A percentile compares a stretch with the other conserved stretches of the same genome.
These are phyloP conservation scores for Malthinus seriepunctatus DNA, from an alignment of 2,888 invertebrate species.

Conservation along the genomic window DNA sequence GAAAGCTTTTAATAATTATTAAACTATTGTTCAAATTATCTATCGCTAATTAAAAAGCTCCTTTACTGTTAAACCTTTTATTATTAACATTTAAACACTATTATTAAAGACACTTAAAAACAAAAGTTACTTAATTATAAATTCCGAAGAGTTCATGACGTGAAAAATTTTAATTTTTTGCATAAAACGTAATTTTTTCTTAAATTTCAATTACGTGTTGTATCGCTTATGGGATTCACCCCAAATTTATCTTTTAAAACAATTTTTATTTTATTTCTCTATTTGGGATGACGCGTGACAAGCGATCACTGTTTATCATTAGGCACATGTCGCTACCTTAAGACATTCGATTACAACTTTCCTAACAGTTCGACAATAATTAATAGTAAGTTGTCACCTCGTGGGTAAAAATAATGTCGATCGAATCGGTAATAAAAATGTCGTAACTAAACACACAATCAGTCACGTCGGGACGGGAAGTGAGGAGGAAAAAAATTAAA, in stretches of 20 bases:
- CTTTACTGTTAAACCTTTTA: too few relatives aligned
- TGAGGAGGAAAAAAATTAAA: slow-evolving; percentile 23
- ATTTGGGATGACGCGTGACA: slow-evolving; percentile 31
- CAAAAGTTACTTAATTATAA: too few relatives aligned
- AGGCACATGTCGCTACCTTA: slow-evolving; percentile 37
- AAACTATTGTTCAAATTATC: too few relatives aligned
- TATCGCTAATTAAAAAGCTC: too few relatives aligned
- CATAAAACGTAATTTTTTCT: too few relatives aligned
- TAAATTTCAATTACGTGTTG: slow-evolving; percentile 31
- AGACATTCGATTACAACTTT: slow-evolving; percentile 45
- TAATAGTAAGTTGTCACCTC: slow-evolving; percentile 43
- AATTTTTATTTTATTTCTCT: slow-evolving; percentile 27
- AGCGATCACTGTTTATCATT: slow-evolving; percentile 41
- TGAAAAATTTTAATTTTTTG: too few relatives aligned
- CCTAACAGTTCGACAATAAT: slow-evolving; percentile 42
- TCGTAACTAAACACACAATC: slow-evolving; percentile 31
- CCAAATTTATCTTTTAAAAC: slow-evolving; percentile 39
- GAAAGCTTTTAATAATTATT: too few relatives aligned
- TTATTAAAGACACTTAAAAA: too few relatives aligned
- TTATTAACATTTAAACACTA: too few relatives aligned
- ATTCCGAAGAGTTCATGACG: too few relatives aligned
- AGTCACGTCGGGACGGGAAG: slow-evolving; percentile 28
- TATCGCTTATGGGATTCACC: too few relatives aligned
- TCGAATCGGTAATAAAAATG: slow-evolving; percentile 33
- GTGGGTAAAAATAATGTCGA: slow-evolving; percentile 22